Conservation (phyloP, 1,140 invertebrate species). For the Heliconius hewitsoni region DNA sequence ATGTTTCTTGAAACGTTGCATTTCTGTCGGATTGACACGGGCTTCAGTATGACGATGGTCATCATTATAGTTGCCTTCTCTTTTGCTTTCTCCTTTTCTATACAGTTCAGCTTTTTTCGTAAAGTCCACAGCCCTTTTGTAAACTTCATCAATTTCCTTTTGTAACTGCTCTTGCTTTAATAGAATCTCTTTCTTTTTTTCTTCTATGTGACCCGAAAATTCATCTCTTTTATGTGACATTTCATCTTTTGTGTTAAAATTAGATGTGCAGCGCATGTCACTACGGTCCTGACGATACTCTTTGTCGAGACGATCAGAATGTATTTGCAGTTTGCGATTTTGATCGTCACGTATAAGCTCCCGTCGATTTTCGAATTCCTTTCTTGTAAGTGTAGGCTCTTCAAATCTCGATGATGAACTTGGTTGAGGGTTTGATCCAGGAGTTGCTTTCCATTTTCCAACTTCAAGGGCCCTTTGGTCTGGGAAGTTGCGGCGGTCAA, state of each 20-base stretch:
- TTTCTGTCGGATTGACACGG: not conserved
- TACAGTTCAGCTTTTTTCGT: slow-evolving; percentile 62
- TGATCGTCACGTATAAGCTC: slow-evolving; percentile 28
- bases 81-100: slow-evolving; percentile 45
- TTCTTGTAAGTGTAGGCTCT: slow-evolving; percentile 29
- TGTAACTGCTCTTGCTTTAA: slow-evolving; percentile 50
- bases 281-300: slow-evolving; percentile 34
- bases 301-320: slow-evolving; percentile 39
- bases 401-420: slow-evolving; percentile 17
- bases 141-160: slow-evolving; percentile 69
- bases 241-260: slow-evolving; percentile 25
- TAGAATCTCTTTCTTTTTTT: slow-evolving; percentile 46
- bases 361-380: slow-evolving; percentile 41
- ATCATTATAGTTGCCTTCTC: slow-evolving; percentile 32
- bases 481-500: slow-evolving; percentile 26
- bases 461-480: slow-evolving; percentile 28
- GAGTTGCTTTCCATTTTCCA: slow-evolving; percentile 36
- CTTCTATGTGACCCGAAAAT: slow-evolving; percentile 42
- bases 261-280: slow-evolving; percentile 35
- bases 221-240: slow-evolving; percentile 43
- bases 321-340: slow-evolving; percentile 37
- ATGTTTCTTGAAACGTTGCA: not conserved
- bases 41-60: slow-evolving; percentile 11
- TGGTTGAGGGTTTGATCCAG: slow-evolving; percentile 24
- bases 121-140: slow-evolving; percentile 61